phyloP scores from a whole-genome alignment of 1,140 invertebrate genomes.

The Epicauta chinensis region DNA sequence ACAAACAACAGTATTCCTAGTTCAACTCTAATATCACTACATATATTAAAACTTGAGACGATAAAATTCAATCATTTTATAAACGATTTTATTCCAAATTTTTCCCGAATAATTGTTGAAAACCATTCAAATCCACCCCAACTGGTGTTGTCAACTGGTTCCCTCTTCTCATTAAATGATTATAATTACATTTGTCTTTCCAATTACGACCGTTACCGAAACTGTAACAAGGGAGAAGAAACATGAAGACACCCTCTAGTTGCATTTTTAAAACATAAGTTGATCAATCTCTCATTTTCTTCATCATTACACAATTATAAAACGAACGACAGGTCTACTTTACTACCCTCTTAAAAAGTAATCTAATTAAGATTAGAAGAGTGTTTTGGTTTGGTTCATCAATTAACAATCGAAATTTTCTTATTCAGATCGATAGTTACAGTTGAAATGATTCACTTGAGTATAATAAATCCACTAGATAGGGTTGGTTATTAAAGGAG shows the following conservation, averaged over 20 bases:
- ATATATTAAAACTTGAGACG: not conserved
- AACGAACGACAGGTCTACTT: constrained; percentile 1
- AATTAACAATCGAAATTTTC: constrained; percentile 27
- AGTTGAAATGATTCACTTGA: too few relatives aligned
- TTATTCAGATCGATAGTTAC: not conserved
- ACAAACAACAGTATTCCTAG: not conserved
- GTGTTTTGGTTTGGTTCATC: constrained; percentile 19
- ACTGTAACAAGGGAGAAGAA: constrained; percentile 19
- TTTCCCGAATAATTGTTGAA: too few relatives aligned
- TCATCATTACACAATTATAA: constrained; percentile 19
- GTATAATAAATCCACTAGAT: too few relatives aligned
- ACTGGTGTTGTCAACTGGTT: constrained; percentile 1
- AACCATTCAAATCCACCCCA: too few relatives aligned
- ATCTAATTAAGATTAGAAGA: constrained; percentile 6
- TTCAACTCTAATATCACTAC: constrained; percentile 1
- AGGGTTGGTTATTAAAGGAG: too few relatives aligned
- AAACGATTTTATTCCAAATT: too few relatives aligned
- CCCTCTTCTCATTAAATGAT: constrained; percentile 29
- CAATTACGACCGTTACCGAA: constrained; percentile 29
- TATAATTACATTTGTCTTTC: constrained; percentile 33
- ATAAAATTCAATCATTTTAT: too few relatives aligned
- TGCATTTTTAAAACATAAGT: constrained; percentile 25
- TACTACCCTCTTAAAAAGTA: constrained; percentile 2
- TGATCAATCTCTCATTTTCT: constrained; percentile 27
- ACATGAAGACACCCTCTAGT: constrained; percentile 19